A percentile compares a stretch with the other conserved stretches of the same genome.
These are phyloP conservation scores for Sapayoa aenigma DNA, from an alignment of 2,113 vertebrate genomes.

Conservation along the genomic window DNA sequence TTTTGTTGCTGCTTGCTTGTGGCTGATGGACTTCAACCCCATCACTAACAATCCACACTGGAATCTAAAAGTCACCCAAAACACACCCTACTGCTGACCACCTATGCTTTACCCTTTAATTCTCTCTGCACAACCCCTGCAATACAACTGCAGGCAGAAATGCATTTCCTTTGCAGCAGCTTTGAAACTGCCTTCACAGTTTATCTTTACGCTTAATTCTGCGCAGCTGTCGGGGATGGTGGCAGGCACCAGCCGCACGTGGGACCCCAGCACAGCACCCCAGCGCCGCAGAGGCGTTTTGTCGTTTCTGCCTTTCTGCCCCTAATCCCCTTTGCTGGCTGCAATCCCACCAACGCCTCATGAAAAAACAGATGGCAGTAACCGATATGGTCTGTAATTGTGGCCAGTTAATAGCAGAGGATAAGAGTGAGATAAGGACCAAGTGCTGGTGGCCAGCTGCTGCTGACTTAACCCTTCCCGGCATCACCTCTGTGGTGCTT, in stretches of 20 bases:
- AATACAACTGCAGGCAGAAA: conserved; percentile 3
- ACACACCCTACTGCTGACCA: neutral
- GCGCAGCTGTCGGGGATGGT: conserved; percentile 58
- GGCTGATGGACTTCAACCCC: neutral
- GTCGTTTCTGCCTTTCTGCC: conserved; percentile 53
- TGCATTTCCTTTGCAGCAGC: conserved; percentile 33
- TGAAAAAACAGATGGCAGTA: conserved; percentile 73
- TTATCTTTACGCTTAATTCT: conserved; percentile 56
- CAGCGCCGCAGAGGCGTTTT: conserved; percentile 4
- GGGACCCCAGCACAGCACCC: neutral
- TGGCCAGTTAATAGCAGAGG: conserved; percentile 59
- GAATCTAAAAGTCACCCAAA: neutral
- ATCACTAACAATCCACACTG: neutral
- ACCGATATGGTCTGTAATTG: conserved; percentile 44
- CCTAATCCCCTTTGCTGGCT: conserved; percentile 70
- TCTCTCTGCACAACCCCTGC: neutral
- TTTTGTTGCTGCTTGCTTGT: neutral
- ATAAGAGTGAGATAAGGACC: conserved; percentile 62
- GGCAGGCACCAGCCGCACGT: neutral
- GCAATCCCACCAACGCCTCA: conserved; percentile 7
- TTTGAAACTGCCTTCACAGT: conserved; percentile 65
- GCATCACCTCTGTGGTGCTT: neutral
- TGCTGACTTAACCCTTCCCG: conserved; percentile 58
- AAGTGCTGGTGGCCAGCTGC: conserved; percentile 62
- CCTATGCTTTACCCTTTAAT: neutral